These are phyloP conservation scores for Lethocerus indicus DNA, from an alignment of 1,140 invertebrate genomes.

Conservation along the genomic window DNA sequence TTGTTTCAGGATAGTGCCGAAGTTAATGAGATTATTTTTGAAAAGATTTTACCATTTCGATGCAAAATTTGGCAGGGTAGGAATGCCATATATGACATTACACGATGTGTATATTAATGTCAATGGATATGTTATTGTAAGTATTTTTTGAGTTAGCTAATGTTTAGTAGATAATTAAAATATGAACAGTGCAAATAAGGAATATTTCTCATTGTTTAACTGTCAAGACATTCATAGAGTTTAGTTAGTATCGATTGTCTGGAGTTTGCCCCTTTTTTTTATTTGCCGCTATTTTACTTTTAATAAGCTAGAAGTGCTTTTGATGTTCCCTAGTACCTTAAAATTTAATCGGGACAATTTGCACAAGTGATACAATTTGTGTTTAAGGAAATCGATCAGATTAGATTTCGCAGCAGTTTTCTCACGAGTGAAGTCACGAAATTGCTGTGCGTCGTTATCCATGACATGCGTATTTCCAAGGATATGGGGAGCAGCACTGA, in stretches of 20 bases:
- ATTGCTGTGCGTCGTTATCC: constrained; percentile 63
- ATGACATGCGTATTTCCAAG: constrained; percentile 70
- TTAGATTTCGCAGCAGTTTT: constrained; percentile 73
- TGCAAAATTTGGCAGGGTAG: constrained; percentile 45
- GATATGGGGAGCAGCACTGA: constrained; percentile 31
- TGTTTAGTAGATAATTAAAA: no score
- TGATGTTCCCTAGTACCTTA: no score
- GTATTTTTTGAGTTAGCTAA: constrained; percentile 23
- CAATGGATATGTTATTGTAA: constrained; percentile 49
- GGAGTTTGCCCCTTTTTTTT: no score
- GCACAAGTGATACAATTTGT: no score
- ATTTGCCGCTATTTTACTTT: no score
- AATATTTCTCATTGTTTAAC: no score
- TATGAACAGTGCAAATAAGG: no score
- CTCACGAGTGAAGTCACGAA: constrained; percentile 81
- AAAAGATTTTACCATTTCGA: constrained; percentile 45
- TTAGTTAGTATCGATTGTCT: no score
- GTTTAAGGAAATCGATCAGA: constrained; percentile 68
- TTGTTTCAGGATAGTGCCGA: constrained; percentile 40
- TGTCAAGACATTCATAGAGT: no score
- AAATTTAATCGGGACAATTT: no score
- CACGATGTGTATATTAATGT: constrained; percentile 45
- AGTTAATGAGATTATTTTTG: constrained; percentile 45
- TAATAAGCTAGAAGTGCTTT: no score
- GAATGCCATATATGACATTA: constrained; percentile 44